phyloP scores from a whole-genome alignment of 1,140 invertebrate species.

The fruit fly (Drosophila melanogaster) region DNA sequence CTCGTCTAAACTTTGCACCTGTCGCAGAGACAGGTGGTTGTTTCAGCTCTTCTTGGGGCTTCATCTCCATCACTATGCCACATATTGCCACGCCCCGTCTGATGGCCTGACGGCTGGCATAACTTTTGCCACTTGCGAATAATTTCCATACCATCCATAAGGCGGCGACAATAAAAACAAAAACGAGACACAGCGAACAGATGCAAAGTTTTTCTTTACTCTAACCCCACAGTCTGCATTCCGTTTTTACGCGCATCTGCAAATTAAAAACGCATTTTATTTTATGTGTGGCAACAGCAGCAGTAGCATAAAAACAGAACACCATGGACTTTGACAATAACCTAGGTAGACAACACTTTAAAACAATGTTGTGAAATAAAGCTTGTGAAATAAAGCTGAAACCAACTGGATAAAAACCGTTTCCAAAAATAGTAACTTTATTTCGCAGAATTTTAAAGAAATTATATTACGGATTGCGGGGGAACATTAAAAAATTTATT shows the following conservation, averaged over 20 bases:
- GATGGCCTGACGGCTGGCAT: conserved; percentile 45
- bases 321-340: conserved; percentile 64
- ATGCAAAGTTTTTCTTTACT: conserved; percentile 49
- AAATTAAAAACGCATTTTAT: conserved; percentile 84
- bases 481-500: no score
- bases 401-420: no score
- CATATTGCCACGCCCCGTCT: conserved; percentile 40
- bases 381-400: no score
- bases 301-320: conserved; percentile 17
- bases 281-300: conserved; percentile 56
- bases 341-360: conserved; percentile 47
- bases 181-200: conserved; percentile 50
- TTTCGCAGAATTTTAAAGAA: no score
- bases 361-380: neutral
- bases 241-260: conserved; percentile 73
- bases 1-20: conserved; percentile 27
- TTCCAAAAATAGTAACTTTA: no score
- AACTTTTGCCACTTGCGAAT: conserved; percentile 75
- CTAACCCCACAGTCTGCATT: conserved; percentile 6
- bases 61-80: conserved; percentile 19
- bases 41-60: neutral
- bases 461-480: no score
- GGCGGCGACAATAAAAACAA: conserved; percentile 74
- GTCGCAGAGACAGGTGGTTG: conserved; percentile 61
- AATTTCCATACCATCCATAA: conserved; percentile 67